A percentile compares a stretch with the other conserved stretches of the same genome.
Evolutionary conservation across 1,140 invertebrate genomes (phyloP).

Genomic region (Leptopilina clavipes): DNA sequence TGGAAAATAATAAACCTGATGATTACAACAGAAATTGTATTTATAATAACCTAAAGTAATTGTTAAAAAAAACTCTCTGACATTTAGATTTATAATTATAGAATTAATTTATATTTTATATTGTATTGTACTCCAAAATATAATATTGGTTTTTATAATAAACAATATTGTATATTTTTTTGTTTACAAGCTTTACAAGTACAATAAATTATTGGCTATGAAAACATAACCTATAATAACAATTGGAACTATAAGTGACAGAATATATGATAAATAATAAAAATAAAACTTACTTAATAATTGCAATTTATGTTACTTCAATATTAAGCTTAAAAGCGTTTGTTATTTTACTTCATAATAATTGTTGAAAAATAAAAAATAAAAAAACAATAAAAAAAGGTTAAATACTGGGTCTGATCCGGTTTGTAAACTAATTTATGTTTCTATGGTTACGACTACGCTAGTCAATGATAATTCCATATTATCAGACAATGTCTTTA

Average conservation of each 20-base stretch:
- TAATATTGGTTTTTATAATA: too few species aligned
- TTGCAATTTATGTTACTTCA: not conserved
- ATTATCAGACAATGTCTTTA: not conserved
- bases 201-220: not conserved
- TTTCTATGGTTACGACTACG: too few species aligned
- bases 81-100: too few species aligned
- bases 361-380: not conserved
- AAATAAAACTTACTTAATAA: not conserved
- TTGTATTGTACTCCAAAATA: too few species aligned
- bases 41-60: not conserved
- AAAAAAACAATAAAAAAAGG: not conserved
- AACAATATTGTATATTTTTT: too few species aligned
- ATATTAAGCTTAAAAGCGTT: not conserved
- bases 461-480: not conserved
- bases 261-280: not conserved
- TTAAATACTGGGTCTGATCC: not conserved
- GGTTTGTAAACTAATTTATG: not conserved
- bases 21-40: not conserved
- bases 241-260: not conserved
- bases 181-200: too few species aligned
- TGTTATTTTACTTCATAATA: not conserved
- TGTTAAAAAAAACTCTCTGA: too few species aligned
- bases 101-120: too few species aligned
- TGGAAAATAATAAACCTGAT: not conserved
- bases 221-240: not conserved